Evolutionary conservation across 2,888 invertebrate species (phyloP).

Genomic region (Cenopis cana): DNA sequence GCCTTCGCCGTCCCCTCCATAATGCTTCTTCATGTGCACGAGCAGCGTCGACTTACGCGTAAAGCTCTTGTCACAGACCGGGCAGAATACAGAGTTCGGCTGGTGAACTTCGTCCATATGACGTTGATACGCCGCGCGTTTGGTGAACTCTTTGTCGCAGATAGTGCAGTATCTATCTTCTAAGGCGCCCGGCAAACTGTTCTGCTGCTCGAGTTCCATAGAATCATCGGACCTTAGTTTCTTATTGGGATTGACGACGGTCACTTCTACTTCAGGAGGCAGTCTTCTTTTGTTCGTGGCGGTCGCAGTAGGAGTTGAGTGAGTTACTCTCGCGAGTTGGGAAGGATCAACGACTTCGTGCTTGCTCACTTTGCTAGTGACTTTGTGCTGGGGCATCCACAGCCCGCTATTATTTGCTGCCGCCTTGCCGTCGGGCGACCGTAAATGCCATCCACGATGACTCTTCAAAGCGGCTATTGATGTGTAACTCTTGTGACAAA

Average conservation of each 20-base stretch:
- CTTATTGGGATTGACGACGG: constrained; percentile 81
- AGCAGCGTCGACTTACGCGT: constrained; percentile 86
- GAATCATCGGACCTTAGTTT: constrained; percentile 79
- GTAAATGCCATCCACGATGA: constrained; percentile 88
- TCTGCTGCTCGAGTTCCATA: constrained; percentile 75
- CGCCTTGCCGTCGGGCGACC: constrained; percentile 84
- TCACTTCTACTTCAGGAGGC: constrained; percentile 82
- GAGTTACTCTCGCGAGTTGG: constrained; percentile 64
- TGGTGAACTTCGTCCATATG: constrained; percentile 86
- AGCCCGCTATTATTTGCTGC: constrained; percentile 81
- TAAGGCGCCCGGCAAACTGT: constrained; percentile 66
- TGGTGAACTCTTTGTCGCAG: constrained; percentile 87
- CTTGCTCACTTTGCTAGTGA: constrained; percentile 81
- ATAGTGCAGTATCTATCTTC: constrained; percentile 85
- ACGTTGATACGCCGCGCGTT: constrained; percentile 85
- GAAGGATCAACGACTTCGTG: constrained; percentile 75
- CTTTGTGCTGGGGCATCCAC: constrained; percentile 84
- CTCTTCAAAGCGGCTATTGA: constrained; percentile 88
- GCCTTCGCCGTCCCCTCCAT: constrained; percentile 72
- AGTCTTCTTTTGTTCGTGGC: constrained; percentile 70
- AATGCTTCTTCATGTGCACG: constrained; percentile 87
- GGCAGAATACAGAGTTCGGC: constrained; percentile 84
- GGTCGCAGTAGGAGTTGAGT: constrained; percentile 58
- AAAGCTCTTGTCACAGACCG: constrained; percentile 86
- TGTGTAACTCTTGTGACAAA: constrained; percentile 87